phyloP scores from a whole-genome alignment of 1,140 invertebrate species.

The Drosophila serrata region DNA sequence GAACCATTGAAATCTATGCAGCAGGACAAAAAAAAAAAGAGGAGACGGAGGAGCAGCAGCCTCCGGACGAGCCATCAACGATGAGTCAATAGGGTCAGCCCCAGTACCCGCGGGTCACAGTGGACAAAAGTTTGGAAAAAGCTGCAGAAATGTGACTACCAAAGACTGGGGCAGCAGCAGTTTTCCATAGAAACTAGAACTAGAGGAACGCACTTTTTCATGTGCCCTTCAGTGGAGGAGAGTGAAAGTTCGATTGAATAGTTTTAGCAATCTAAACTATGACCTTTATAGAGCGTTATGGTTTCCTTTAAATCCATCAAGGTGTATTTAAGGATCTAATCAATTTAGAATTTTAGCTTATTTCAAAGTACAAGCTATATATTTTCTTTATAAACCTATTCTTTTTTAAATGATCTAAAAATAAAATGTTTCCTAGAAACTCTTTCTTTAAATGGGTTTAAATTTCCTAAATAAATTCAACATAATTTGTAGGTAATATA shows the following conservation, averaged over 20 bases:
- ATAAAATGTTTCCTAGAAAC: too few species aligned
- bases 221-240: neutral
- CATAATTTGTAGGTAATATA: neutral
- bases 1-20: constrained; percentile 78
- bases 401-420: too few species aligned
- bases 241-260: constrained; percentile 26
- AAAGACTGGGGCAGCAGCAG: neutral
- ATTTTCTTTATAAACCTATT: too few species aligned
- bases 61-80: constrained; percentile 70
- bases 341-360: too few species aligned
- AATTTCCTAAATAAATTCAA: too few species aligned
- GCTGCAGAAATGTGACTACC: constrained; percentile 5
- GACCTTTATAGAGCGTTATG: too few species aligned
- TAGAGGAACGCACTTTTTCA: constrained; percentile 22
- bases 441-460: neutral
- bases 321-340: neutral
- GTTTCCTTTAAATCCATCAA: neutral
- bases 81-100: constrained; percentile 76
- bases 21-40: constrained; percentile 13
- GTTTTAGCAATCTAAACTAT: neutral
- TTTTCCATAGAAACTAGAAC: neutral
- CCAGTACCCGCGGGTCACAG: constrained; percentile 60
- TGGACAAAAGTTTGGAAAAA: constrained; percentile 47
- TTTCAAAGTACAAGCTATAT: neutral
- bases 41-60: constrained; percentile 9